phyloP scores from a whole-genome alignment of 2,797 vertebrate genomes.

The Lacerta viridis region DNA sequence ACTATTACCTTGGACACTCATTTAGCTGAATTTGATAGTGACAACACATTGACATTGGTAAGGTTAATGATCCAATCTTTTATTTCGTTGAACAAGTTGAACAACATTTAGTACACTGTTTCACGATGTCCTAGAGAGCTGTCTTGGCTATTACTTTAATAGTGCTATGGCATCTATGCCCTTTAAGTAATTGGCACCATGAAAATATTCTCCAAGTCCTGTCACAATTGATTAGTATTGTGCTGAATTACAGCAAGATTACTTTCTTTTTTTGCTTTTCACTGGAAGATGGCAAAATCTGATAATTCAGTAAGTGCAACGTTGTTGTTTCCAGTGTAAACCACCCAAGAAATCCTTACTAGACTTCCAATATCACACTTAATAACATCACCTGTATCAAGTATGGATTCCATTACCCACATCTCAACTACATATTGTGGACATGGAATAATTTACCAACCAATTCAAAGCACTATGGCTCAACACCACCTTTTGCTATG shows the following conservation, averaged over 20 bases:
- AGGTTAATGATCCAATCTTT: constrained; percentile 83
- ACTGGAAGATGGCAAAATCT: not conserved
- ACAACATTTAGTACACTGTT: constrained; percentile 83
- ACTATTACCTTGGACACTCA: constrained; percentile 75
- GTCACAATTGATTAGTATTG: constrained; percentile 75
- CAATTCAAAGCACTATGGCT: not conserved
- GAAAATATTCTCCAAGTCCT: constrained; percentile 77
- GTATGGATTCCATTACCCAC: not conserved
- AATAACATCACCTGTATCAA: not conserved
- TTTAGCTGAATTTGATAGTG: constrained; percentile 80
- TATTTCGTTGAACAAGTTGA: constrained; percentile 78
- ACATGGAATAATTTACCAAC: not conserved
- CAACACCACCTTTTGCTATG: not conserved
- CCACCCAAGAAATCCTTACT: fast-evolving
- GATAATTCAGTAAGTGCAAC: fast-evolving
- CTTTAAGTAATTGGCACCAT: constrained; percentile 81
- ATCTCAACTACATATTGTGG: not conserved
- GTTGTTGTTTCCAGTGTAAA: not conserved
- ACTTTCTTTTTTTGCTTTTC: constrained; percentile 51
- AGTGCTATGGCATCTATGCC: constrained; percentile 76
- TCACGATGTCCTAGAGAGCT: constrained; percentile 74
- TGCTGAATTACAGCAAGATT: constrained; percentile 60
- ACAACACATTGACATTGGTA: constrained; percentile 83
- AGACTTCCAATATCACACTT: not conserved
- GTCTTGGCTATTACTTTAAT: constrained; percentile 76